Evolutionary conservation across 2,113 vertebrate genomes (phyloP), one percentile per base, ranked within the genome.

Genomic region (Tragelaphus imberbis): DNA sequence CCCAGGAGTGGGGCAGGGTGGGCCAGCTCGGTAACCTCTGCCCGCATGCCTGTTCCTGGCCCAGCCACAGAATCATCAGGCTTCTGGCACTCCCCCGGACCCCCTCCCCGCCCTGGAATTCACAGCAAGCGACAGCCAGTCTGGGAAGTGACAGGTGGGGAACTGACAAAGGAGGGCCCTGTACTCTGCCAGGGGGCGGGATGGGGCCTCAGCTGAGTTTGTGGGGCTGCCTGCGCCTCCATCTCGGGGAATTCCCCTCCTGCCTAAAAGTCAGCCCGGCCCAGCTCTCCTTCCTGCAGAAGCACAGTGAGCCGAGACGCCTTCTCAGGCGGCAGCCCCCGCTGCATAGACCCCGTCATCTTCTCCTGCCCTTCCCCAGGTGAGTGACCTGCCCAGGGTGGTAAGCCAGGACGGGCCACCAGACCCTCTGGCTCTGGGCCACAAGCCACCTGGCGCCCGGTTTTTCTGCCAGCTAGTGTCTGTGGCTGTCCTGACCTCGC

Each of bases 241-340:
- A 97, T 98, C 97, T 61, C 58, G 98, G 99, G 99, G 98, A 99
- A 99, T 98, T 99, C 98, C 99, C 99, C 98, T 97, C 97, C 98
- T 98, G 98, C 98, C 98, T 98, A 98, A 98, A 98, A 98, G 98
- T 97, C 98, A 98, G 97, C 98, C 82, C 98, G 90, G 98, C 98
- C 95, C 98, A 95, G 98, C 97, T 5, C 27, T 93, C 92, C 98
- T 99, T 98, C 98, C 98, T 97, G 97, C 96, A 97, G 94, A 98
- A 63, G 95, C 92, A 80, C 98, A 90, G 93, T 2, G 44, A 94
- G 85, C 87, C 0, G 33, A 82, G 58, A 47, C 86, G 84, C 44
- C 85, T 89, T 58, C 95, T 4, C 87, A 61, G 87, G 86, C 27
- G 61, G 5, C 82, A 36, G 75, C 55, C 91, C 80, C 91, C 10